A percentile compares a stretch with the other conserved stretches of the same genome.
These are phyloP conservation scores for Pandemis heparana DNA, from an alignment of 2,888 invertebrate genomes.

Conservation along the genomic window DNA sequence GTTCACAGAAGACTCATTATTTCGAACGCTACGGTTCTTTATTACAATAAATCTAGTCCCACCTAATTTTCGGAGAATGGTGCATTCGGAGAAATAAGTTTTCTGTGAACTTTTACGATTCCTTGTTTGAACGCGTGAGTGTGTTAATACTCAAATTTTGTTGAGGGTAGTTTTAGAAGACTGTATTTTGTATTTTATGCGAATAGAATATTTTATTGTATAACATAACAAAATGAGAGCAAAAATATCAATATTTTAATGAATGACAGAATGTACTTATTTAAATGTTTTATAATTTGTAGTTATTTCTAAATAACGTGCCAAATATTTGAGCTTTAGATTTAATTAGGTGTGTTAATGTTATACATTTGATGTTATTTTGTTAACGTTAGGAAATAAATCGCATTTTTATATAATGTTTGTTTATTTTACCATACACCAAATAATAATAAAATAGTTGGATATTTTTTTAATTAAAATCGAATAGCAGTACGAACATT, in stretches of 20 bases:
- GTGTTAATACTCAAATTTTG: conserved; percentile 14
- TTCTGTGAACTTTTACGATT: too few species aligned
- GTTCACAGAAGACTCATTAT: too few species aligned
- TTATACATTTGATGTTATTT: conserved; percentile 32
- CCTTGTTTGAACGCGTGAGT: too few species aligned
- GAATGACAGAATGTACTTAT: conserved; percentile 33
- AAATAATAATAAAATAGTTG: background rate
- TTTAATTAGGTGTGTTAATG: conserved; percentile 19
- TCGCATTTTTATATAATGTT: conserved; percentile 17
- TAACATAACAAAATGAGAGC: background rate
- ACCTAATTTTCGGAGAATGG: too few species aligned
- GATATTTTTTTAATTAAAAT: too few species aligned
- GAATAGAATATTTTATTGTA: background rate
- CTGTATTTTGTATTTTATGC: conserved; percentile 31
- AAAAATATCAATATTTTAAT: conserved; percentile 28
- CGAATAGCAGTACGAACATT: too few species aligned
- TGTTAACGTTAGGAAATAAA: conserved; percentile 33
- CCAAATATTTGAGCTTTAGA: conserved; percentile 50
- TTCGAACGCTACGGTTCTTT: too few species aligned
- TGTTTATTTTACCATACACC: background rate
- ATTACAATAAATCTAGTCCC: too few species aligned
- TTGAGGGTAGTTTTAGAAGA: conserved; percentile 36
- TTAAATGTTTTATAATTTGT: conserved; percentile 15
- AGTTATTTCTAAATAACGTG: conserved; percentile 43
- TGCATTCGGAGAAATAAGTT: too few species aligned